These are phyloP conservation scores for Acanthopleura granulata DNA, from an alignment of 2,888 invertebrate species.

Conservation along the genomic window DNA sequence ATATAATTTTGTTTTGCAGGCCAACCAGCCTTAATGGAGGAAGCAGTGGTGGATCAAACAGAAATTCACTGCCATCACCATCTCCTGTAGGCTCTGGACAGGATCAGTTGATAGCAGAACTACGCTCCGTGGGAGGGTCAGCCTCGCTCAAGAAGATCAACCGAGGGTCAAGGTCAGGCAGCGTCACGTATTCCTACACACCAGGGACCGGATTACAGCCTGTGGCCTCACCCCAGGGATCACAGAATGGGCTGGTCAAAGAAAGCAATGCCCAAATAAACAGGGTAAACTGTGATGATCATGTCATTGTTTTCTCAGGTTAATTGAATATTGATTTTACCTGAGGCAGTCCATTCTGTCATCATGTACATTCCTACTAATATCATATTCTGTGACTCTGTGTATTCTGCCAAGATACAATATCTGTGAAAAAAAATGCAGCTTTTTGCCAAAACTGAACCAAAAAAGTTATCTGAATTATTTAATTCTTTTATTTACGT, in stretches of 20 bases:
- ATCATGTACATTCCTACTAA: too few relatives aligned
- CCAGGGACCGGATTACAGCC: constrained; percentile 10
- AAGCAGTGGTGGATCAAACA: constrained; percentile 4
- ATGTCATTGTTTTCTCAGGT: neutral
- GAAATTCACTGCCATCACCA: neutral
- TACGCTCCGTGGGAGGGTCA: constrained; percentile 92
- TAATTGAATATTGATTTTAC: neutral
- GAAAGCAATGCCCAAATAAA: neutral
- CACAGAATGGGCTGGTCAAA: neutral
- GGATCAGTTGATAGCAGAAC: constrained; percentile 84
- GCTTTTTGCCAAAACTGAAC: too few relatives aligned
- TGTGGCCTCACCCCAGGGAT: neutral
- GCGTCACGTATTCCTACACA: constrained; percentile 12
- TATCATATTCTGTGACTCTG: too few relatives aligned
- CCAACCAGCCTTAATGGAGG: neutral
- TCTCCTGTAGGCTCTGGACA: neutral
- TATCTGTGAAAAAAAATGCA: too few relatives aligned
- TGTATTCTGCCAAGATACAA: too few relatives aligned
- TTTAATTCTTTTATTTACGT: too few relatives aligned
- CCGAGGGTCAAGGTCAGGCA: constrained; percentile 13
- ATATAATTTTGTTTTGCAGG: neutral
- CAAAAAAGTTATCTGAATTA: too few relatives aligned
- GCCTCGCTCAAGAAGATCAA: constrained; percentile 78
- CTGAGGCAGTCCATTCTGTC: too few relatives aligned
- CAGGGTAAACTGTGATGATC: neutral